Percentiles rank a stretch among this genome's conserved stretches.
These are phyloP conservation scores for Odocoileus virginianus DNA, from an alignment of 2,113 vertebrate species.

Conservation along the genomic window DNA sequence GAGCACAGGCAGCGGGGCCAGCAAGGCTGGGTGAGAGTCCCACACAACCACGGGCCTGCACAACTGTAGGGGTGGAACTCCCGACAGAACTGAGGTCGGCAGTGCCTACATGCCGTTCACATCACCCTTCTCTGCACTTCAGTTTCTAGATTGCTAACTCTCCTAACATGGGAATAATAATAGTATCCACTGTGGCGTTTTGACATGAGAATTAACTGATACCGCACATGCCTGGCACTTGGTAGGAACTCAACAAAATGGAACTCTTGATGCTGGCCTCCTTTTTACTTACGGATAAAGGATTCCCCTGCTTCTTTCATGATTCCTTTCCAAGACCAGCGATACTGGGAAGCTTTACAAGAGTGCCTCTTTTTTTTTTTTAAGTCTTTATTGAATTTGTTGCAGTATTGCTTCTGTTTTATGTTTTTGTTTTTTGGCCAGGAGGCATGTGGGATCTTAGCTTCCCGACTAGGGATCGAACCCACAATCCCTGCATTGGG, in stretches of 20 bases:
- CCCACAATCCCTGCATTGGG: neutral
- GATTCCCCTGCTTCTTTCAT: neutral
- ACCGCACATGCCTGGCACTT: neutral
- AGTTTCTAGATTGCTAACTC: neutral
- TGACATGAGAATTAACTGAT: neutral
- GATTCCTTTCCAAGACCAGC: neutral
- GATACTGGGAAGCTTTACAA: neutral
- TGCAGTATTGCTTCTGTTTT: neutral
- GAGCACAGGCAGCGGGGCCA: no score
- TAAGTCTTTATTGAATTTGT: neutral
- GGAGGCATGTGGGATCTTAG: neutral
- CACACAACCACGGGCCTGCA: accelerated
- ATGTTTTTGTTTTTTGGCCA: neutral
- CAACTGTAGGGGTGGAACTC: accelerated
- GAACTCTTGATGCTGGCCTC: neutral
- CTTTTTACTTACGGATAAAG: neutral
- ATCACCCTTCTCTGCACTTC: no score
- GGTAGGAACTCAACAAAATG: neutral
- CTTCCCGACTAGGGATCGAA: neutral
- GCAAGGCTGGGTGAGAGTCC: neutral
- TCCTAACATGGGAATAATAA: accelerated
- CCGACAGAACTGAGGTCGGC: accelerated
- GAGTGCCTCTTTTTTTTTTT: neutral
- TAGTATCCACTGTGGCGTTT: accelerated
- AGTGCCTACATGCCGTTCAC: accelerated